phyloP scores from a whole-genome alignment of 2,797 vertebrate genomes.

The Myotis findleyi region DNA sequence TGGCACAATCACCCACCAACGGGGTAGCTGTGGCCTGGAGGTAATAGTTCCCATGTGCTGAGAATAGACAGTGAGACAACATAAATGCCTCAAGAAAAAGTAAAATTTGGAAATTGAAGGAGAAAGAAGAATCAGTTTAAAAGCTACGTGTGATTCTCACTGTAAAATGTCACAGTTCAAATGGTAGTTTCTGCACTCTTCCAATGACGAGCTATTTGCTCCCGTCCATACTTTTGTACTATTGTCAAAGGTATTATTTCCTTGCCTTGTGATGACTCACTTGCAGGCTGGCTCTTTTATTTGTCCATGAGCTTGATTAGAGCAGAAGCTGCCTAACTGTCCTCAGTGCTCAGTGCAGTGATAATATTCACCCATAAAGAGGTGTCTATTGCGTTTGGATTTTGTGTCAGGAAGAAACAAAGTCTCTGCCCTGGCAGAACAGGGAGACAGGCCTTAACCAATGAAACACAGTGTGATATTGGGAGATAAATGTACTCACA shows the following conservation, averaged over 20 bases:
- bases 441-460: neutral
- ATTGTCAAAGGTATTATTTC: neutral
- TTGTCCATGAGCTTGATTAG: neutral
- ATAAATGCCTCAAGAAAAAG: neutral
- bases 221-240: neutral
- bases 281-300: neutral
- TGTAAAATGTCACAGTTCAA: neutral
- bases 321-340: neutral
- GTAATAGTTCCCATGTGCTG: neutral
- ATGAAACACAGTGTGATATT: neutral
- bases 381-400: accelerated
- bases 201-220: neutral
- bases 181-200: neutral
- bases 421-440: neutral
- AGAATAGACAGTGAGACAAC: neutral
- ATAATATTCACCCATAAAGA: neutral
- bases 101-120: neutral
- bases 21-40: neutral
- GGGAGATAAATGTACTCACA: neutral
- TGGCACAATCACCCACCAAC: neutral
- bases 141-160: neutral
- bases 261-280: neutral
- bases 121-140: neutral
- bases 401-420: neutral
- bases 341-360: neutral